These are phyloP conservation scores for Cephus nigrinus DNA, from an alignment of 2,888 invertebrate species.

Conservation along the genomic window DNA sequence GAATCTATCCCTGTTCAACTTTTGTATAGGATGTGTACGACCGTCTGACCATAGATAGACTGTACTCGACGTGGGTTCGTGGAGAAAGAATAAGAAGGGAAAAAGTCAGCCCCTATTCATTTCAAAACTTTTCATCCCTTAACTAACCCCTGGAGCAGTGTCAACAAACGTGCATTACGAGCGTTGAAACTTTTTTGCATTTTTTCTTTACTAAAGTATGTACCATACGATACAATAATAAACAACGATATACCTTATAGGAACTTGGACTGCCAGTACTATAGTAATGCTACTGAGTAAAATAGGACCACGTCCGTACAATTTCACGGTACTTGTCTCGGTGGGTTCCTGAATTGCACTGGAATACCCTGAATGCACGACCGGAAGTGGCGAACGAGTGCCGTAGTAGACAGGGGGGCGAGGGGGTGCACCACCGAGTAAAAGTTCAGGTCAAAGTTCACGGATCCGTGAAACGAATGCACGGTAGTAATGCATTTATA, in stretches of 20 bases:
- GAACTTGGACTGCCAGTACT: background rate
- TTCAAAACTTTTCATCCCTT: background rate
- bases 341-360: background rate
- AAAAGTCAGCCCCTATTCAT: background rate
- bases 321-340: background rate
- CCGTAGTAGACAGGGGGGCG: no score
- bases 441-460: conserved; percentile 27
- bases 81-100: background rate
- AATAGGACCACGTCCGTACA: background rate
- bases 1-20: background rate
- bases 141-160: no score
- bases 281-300: background rate
- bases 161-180: no score
- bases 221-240: no score
- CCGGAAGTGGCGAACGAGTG: background rate
- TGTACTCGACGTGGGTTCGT: background rate
- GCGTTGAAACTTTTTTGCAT: no score
- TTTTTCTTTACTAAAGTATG: no score
- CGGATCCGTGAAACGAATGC: conserved; percentile 60
- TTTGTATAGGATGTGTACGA: background rate
- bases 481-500: conserved; percentile 61
- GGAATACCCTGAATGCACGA: background rate
- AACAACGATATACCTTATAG: background rate
- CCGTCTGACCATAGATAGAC: background rate
- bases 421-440: background rate